Percentiles rank a stretch among this genome's conserved stretches.
Conservation (phyloP, 2,888 invertebrate genomes). For the Ptilodon capucinus region DNA sequence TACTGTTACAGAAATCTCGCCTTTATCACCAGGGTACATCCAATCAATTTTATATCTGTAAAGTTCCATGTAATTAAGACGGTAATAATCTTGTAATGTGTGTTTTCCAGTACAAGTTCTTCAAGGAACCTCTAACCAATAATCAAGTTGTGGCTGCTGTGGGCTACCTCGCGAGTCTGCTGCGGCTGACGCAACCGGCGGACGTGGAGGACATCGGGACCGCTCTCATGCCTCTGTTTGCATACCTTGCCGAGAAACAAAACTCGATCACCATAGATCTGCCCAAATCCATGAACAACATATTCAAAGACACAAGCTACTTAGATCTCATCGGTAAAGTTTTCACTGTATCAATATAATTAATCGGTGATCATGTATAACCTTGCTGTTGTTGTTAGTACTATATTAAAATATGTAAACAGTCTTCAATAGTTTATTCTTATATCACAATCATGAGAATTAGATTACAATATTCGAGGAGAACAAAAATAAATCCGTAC, state of each 20-base stretch:
- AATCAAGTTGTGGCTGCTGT: slow-evolving; percentile 45
- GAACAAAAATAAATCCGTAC: neutral
- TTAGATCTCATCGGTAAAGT: slow-evolving; percentile 34
- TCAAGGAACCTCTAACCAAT: slow-evolving; percentile 53
- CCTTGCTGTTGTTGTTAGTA: slow-evolving; percentile 1
- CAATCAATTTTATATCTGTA: neutral
- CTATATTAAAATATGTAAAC: neutral
- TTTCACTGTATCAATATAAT: slow-evolving; percentile 5
- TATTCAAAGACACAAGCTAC: slow-evolving; percentile 41
- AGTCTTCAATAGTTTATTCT: neutral
- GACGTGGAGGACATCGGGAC: slow-evolving; percentile 48
- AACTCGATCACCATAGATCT: slow-evolving; percentile 41
- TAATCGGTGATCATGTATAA: no score
- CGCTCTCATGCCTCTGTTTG: slow-evolving; percentile 55
- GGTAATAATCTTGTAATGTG: no score
- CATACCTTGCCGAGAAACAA: slow-evolving; percentile 54
- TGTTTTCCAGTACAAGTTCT: slow-evolving; percentile 63
- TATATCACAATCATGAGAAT: neutral
- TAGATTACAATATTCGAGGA: no score
- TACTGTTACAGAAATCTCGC: slow-evolving; percentile 62
- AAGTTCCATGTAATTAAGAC: no score
- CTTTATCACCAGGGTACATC: slow-evolving; percentile 56
- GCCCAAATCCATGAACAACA: slow-evolving; percentile 16
- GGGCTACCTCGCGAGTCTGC: slow-evolving; percentile 43
- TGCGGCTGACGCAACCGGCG: slow-evolving; percentile 38